Base-by-base conservation (phyloP, 2,797 vertebrate species). In the Amblyopsis hoosieri region DNA sequence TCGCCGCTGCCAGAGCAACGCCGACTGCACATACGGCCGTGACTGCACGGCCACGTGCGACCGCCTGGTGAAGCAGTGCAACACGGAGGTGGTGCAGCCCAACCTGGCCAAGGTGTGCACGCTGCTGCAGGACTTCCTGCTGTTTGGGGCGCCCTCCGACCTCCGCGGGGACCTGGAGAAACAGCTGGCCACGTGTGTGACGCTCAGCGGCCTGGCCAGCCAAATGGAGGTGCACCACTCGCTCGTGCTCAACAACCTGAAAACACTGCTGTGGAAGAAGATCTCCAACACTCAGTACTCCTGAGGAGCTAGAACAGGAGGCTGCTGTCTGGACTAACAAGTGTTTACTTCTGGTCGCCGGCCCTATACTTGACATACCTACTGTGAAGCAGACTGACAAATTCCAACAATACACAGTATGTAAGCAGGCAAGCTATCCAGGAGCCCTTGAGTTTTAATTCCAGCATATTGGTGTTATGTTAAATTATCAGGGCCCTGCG, bases 181-280 rank as follows among this genome's bases (percentile, higher is more conserved):
- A 51, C 97, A 98, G 90, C 92, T 99, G 4, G 94, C 94, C 71
- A 96, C 95, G 7, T 99, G 98, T 37, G 93, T 93, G 81, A 98
- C 96, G 0, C 95, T 99, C 66, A 99, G 95, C 0, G 97, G 97
- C 2, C 84, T 95, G 78, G 96, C 97, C 37, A 96, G 96, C 65
- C 97, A 98, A 86, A 96, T 99, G 94, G 97, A 99, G 76, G 97
- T 97, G 12, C 97, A 96, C 78, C 98, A 99, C 72, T 96, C 98
- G 0, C 91, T 99, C 1, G 94, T 99, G 70, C 94, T 99, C 3
- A 98, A 96, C 92, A 98, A 98, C 85, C 95, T 99, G 62, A 99
- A 98, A 90, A 95, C 95, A 0, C 85, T 99, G 66, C 90, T 99
- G 51, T 99, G 98, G 97, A 97, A 95, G 87, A 91, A 95, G 88